phyloP scores from a whole-genome alignment of 2,113 vertebrate species.

The Onychorhynchus coronatus region DNA sequence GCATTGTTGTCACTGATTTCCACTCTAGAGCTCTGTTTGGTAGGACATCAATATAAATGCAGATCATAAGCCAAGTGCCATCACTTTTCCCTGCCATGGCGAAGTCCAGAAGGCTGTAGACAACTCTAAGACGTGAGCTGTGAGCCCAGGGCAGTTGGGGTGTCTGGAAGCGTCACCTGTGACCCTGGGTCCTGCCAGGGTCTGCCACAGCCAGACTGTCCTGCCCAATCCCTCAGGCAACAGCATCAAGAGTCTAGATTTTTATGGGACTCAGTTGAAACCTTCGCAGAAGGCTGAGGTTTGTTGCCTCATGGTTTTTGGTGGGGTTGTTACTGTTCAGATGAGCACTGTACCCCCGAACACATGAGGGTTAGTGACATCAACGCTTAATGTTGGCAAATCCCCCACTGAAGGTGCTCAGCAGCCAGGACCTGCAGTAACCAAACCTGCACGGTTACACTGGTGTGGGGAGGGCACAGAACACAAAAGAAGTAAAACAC shows the following conservation, averaged over 20 bases:
- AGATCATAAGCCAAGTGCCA: not conserved
- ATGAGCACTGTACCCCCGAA: not conserved
- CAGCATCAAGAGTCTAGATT: rapidly evolving
- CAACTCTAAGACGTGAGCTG: not conserved
- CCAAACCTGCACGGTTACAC: too few relatives aligned
- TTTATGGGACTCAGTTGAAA: not conserved
- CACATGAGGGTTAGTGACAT: rapidly evolving
- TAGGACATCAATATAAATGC: not conserved
- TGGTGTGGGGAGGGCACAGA: too few relatives aligned
- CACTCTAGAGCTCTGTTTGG: not conserved
- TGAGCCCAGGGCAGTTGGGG: not conserved
- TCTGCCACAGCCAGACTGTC: not conserved
- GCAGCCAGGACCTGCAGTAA: not conserved
- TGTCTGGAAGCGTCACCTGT: rapidly evolving
- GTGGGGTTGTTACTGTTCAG: not conserved
- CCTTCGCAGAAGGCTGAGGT: not conserved
- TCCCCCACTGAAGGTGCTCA: not conserved
- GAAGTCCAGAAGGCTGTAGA: not conserved
- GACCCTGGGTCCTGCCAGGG: not conserved
- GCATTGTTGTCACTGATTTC: rapidly evolving
- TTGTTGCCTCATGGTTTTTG: not conserved
- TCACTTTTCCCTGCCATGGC: not conserved
- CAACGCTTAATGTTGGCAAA: not conserved
- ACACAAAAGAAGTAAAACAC: rapidly evolving
- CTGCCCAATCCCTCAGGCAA: not conserved